Conservation (phyloP, 2,113 vertebrate genomes). For the Myotis brandtii region DNA sequence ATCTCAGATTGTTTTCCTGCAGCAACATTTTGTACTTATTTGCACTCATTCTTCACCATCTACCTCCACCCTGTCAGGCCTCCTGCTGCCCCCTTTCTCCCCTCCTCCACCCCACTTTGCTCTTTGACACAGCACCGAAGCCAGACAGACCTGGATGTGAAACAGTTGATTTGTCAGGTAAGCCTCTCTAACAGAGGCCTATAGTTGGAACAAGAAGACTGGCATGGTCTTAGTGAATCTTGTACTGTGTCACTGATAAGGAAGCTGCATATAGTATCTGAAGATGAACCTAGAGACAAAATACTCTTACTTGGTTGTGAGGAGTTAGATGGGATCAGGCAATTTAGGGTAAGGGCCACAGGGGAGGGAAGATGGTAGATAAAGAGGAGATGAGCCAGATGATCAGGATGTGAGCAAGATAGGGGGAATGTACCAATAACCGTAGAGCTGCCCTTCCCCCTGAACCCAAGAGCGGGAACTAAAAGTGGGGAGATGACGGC, state of each 20-base stretch:
- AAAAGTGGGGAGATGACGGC: too few relatives aligned
- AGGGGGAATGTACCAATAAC: too few relatives aligned
- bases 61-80: neutral
- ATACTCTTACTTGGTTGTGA: neutral
- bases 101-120: neutral
- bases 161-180: neutral
- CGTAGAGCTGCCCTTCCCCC: too few relatives aligned
- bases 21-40: slow-evolving; percentile 6
- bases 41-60: neutral
- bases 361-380: too few relatives aligned
- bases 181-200: neutral
- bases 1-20: slow-evolving; percentile 50
- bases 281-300: neutral
- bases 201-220: neutral
- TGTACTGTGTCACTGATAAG: neutral
- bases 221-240: neutral
- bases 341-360: too few relatives aligned
- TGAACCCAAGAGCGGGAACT: too few relatives aligned
- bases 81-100: neutral
- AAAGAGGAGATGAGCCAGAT: too few relatives aligned
- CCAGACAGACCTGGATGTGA: neutral
- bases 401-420: too few relatives aligned
- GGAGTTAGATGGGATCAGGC: too few relatives aligned
- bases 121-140: neutral
- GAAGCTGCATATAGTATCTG: neutral